Base-by-base conservation (phyloP, 2,888 invertebrate genomes). In the Drosophila parthenogenetica region DNA sequence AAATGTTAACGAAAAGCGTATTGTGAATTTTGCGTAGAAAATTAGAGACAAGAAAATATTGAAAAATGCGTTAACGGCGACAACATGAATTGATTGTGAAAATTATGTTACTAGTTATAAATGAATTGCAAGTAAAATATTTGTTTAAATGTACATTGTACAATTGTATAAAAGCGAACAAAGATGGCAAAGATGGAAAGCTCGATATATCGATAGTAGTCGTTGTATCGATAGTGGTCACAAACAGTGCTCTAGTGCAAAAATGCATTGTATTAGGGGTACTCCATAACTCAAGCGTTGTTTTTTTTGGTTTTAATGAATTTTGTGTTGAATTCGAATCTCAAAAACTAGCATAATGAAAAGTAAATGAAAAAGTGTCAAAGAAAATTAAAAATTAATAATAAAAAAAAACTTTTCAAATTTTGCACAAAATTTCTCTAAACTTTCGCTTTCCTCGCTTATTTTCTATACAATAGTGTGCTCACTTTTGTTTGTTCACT, bases 21-120 rank as follows among this genome's bases (percentile, higher is more conserved):
- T 86, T 82, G 89, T 86, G 82, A 87, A 81, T 65, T 71, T 39
- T 62, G 70, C 70, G 49, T 82, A 88, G 69, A 51, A 60, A 79
- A 73, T 69, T 66, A 77, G 55, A 22, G 19, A 29, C 55, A 48
- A 35, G 16, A 29, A 57, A 48, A 39, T 11, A 53, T 46, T 25
- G 37, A 19, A 46, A 22, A 42, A 14, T 16, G 32, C 48, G 29
- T 48, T 48, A 16, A 16, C 29, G 14, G 17, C 22, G 45, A 11
- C 35, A 55, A 54, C 5, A 43, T 55, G 13, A 17, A 42, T 39
- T 29, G 43, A 3, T 19, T 40, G 16, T 16, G 5, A 17, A 66
- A 61, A 22, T 64, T 71, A 70, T 59, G 35, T 35, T 35, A 35
- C 13, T 35, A 35, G 35, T 70, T 40, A 40, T 40, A 16, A 40